A percentile compares a stretch with the other conserved stretches of the same genome.
Conservation (phyloP, 2,113 vertebrate species). For the Zosterops hypoxanthus region DNA sequence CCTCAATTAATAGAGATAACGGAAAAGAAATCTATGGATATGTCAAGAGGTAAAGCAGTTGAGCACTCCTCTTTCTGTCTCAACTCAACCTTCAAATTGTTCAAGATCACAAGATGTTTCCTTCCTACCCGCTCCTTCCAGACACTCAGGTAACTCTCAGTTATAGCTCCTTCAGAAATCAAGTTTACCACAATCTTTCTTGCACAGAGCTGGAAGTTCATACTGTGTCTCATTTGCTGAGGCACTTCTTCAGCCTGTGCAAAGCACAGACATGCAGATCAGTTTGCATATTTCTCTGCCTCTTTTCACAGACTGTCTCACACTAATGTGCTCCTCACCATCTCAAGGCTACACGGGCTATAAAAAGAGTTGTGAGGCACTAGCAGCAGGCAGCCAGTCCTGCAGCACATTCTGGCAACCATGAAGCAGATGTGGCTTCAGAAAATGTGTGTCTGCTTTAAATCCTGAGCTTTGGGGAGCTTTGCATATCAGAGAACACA, state of each 20-base stretch:
- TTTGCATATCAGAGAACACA: neutral
- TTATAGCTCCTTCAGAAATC: neutral
- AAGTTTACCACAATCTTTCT: neutral
- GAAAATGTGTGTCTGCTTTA: neutral
- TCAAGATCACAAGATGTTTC: neutral
- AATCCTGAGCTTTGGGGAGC: neutral
- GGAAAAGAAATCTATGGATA: neutral
- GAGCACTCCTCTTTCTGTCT: neutral
- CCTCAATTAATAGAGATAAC: neutral
- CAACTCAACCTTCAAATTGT: neutral
- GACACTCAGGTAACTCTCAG: neutral
- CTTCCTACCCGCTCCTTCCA: fast-evolving
- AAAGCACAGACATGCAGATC: neutral
- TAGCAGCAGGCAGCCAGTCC: neutral
- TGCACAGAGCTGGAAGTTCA: neutral
- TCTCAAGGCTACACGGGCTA: neutral
- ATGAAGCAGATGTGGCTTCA: neutral
- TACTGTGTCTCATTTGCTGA: neutral
- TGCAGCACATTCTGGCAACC: neutral
- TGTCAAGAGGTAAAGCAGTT: neutral
- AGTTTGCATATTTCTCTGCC: neutral
- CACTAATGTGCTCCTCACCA: neutral
- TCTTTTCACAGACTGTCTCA: constrained; percentile 36
- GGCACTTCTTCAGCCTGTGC: neutral
- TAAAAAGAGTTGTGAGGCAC: neutral